phyloP scores from a whole-genome alignment of 2,888 invertebrate genomes.

The Aphrophora alni region DNA sequence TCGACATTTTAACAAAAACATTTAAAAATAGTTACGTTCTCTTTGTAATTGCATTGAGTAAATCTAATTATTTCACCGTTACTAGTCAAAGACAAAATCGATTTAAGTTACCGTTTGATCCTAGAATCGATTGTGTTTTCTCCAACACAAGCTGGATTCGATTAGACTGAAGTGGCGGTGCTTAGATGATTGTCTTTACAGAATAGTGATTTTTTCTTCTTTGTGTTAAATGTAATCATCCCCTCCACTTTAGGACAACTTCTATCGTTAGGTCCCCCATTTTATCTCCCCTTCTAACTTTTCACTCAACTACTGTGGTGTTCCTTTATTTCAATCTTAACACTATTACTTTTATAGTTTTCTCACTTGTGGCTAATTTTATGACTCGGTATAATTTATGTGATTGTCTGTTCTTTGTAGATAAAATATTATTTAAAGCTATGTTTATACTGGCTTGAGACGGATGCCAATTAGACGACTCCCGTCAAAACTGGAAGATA shows the following conservation, averaged over 20 bases:
- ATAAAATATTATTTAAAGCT: background rate
- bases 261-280: background rate
- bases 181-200: background rate
- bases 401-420: background rate
- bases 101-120: background rate
- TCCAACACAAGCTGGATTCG: background rate
- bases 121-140: background rate
- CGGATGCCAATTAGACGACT: background rate
- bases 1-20: background rate
- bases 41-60: background rate
- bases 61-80: background rate
- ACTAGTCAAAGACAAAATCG: background rate
- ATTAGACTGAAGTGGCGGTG: background rate
- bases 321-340: background rate
- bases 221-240: background rate
- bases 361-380: background rate
- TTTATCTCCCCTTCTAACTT: background rate
- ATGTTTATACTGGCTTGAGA: background rate
- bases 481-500: background rate
- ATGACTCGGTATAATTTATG: background rate
- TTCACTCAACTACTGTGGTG: background rate
- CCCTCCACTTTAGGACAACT: background rate
- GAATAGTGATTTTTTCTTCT: background rate
- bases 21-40: background rate
- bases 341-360: background rate